These are phyloP conservation scores for Eufriesea mexicana DNA, from an alignment of 1,140 invertebrate genomes.

Conservation along the genomic window DNA sequence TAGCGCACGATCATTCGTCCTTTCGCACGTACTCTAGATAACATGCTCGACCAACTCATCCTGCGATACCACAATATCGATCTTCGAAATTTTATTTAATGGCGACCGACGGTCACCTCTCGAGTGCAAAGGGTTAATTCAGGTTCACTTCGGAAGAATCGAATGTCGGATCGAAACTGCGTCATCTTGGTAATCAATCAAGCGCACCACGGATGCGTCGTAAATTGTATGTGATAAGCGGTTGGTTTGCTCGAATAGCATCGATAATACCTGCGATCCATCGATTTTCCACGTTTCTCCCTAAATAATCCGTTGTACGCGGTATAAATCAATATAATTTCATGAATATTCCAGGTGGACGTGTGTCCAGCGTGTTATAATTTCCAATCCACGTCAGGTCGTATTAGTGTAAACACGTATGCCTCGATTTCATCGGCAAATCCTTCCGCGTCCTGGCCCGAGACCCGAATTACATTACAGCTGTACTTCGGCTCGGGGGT, in stretches of 20 bases:
- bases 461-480: conserved; percentile 58
- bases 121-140: too few species aligned
- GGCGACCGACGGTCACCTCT: too few species aligned
- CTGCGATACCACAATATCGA: too few species aligned
- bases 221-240: conserved; percentile 19
- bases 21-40: too few species aligned
- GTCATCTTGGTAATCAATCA: background rate
- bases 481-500: background rate
- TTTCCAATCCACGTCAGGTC: conserved; percentile 59
- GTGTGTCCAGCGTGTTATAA: conserved; percentile 60
- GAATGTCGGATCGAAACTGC: background rate
- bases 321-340: conserved; percentile 62
- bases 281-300: conserved; percentile 45
- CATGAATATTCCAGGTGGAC: conserved; percentile 61
- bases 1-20: too few species aligned
- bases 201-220: too few species aligned
- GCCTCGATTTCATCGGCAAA: conserved; percentile 52
- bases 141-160: background rate
- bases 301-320: conserved; percentile 38
- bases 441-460: conserved; percentile 52
- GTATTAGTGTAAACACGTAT: conserved; percentile 60
- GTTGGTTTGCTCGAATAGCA: background rate
- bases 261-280: background rate
- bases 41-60: too few species aligned
- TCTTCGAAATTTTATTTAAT: too few species aligned